Conservation (phyloP, 2,888 invertebrate genomes). For the Rhagonycha lutea region DNA sequence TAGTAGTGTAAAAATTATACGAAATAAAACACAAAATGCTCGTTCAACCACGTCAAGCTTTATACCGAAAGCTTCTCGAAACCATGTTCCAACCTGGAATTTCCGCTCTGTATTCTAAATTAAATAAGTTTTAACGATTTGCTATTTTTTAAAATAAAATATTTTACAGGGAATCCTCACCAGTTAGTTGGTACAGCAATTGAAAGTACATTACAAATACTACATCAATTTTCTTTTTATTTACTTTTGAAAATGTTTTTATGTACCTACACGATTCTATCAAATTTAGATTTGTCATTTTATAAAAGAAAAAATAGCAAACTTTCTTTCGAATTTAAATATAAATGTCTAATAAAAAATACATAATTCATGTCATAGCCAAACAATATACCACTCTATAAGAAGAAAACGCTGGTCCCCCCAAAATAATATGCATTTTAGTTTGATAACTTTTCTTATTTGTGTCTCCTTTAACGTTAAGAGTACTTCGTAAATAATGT, state of each 20-base stretch:
- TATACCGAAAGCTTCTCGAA: not conserved
- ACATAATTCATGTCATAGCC: not conserved
- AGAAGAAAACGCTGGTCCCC: not conserved
- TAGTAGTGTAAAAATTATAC: not conserved
- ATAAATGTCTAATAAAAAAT: not conserved
- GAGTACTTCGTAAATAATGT: not conserved
- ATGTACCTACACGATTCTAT: not conserved
- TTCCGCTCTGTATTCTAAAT: not conserved
- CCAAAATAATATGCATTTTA: not conserved
- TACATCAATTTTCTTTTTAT: not conserved
- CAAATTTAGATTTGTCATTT: not conserved
- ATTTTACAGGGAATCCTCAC: not conserved
- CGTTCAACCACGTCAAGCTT: not conserved
- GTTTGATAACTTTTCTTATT: not conserved
- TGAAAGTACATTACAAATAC: not conserved
- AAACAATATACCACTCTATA: not conserved
- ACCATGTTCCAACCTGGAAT: not conserved
- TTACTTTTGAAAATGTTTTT: not conserved
- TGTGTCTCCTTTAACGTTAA: not conserved
- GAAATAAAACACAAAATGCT: not conserved
- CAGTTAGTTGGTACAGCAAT: not conserved
- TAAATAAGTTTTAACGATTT: not conserved
- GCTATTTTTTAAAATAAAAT: not conserved
- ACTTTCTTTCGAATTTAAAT: not conserved
- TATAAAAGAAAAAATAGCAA: not conserved